Percentiles rank a stretch among this genome's conserved stretches.
Evolutionary conservation across 2,888 invertebrate genomes (phyloP).

Genomic region (Cephus pulcher): DNA sequence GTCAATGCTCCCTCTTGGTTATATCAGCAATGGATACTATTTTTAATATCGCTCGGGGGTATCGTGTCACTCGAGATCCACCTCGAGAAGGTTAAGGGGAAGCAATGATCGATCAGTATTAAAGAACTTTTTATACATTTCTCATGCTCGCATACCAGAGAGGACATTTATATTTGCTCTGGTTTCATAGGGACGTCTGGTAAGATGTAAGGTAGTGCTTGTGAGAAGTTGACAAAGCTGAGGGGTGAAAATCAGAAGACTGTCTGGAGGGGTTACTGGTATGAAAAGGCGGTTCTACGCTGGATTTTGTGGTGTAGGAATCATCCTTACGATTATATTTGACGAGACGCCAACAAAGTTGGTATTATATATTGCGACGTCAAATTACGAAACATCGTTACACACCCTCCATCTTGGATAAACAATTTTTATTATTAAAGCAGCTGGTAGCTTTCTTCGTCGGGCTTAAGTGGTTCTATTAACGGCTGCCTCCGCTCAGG

Average conservation of each 20-base stretch:
- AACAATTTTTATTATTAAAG: neutral
- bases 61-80: neutral
- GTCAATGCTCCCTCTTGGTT: neutral
- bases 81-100: neutral
- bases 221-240: neutral
- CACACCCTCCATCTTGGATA: neutral
- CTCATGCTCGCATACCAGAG: neutral
- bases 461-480: neutral
- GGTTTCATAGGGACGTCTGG: neutral
- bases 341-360: neutral
- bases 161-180: neutral
- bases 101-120: neutral
- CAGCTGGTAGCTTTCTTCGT: neutral
- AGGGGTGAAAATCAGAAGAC: neutral
- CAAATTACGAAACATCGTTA: neutral
- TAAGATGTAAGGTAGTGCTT: neutral
- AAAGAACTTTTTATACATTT: neutral
- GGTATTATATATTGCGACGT: neutral
- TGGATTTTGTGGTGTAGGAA: neutral
- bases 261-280: neutral
- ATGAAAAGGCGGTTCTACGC: neutral
- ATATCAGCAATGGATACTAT: constrained; percentile 27
- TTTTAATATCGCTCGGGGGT: constrained; percentile 29
- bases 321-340: neutral
- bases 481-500: neutral